Evolutionary conservation across 2,888 invertebrate genomes (phyloP).

Genomic region (Plagiodera versicolora): DNA sequence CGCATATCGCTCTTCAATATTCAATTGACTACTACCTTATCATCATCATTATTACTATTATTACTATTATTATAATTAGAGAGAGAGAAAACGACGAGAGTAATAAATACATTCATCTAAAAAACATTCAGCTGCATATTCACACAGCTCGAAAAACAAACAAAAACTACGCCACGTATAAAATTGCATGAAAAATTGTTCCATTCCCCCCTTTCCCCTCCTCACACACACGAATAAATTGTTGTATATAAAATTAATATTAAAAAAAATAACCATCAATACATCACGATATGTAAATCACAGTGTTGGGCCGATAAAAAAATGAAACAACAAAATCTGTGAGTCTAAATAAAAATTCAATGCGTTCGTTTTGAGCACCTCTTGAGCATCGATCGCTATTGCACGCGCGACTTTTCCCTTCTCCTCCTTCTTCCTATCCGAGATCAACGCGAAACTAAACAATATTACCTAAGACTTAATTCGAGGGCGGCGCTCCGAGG

Average conservation of each 20-base stretch:
- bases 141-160: not conserved
- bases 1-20: no score
- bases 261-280: not conserved
- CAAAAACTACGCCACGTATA: not conserved
- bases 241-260: not conserved
- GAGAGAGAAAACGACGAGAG: not conserved
- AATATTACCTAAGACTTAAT: no score
- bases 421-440: no score
- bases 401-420: no score
- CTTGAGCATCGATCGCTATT: conserved; percentile 29
- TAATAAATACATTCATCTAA: not conserved
- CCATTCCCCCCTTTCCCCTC: no score
- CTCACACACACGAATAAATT: no score
- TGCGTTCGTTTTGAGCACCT: conserved; percentile 21
- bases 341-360: conserved; percentile 3
- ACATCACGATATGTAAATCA: conserved; percentile 20
- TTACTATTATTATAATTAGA: no score
- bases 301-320: conserved; percentile 10
- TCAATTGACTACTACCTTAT: no score
- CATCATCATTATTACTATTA: no score
- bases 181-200: not conserved
- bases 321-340: no score
- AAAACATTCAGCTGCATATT: not conserved
- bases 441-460: no score
- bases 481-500: no score